These are phyloP conservation scores for Brachyrhaphis roseni DNA, from an alignment of 2,797 vertebrate species.

Conservation along the genomic window DNA sequence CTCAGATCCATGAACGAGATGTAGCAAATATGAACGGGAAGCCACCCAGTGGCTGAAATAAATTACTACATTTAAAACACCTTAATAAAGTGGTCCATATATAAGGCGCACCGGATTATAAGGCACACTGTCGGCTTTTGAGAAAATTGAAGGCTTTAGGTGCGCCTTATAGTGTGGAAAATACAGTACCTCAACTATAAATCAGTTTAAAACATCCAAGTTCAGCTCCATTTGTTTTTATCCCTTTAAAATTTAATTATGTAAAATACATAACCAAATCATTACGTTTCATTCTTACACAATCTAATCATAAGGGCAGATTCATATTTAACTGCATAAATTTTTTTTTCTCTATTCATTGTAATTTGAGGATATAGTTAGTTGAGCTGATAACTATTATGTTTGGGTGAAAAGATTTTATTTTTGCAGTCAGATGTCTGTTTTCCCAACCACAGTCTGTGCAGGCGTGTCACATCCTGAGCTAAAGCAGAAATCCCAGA, in stretches of 20 bases:
- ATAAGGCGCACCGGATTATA: too few relatives aligned
- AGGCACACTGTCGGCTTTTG: too few relatives aligned
- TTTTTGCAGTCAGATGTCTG: constrained; percentile 27
- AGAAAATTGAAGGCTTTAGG: too few relatives aligned
- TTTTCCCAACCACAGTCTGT: constrained; percentile 34
- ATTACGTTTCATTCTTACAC: background rate
- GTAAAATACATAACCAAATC: background rate
- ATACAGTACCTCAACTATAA: constrained; percentile 10
- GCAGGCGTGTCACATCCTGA: constrained; percentile 37
- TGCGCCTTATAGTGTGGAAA: too few relatives aligned
- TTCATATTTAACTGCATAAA: background rate
- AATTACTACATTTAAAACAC: too few relatives aligned
- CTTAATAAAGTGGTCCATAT: too few relatives aligned
- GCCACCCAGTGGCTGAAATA: too few relatives aligned
- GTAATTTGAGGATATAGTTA: background rate
- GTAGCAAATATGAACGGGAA: too few relatives aligned
- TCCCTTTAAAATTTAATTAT: background rate
- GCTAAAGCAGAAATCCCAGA: constrained; percentile 30
- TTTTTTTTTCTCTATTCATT: background rate
- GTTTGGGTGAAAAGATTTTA: constrained; percentile 13
- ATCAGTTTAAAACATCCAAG: background rate
- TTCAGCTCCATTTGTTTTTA: background rate
- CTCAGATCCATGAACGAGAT: too few relatives aligned
- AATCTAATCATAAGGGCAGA: background rate
- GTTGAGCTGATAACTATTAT: constrained; percentile 5